Base-by-base conservation (phyloP, 2,113 vertebrate genomes). In the Dinomys branickii region DNA sequence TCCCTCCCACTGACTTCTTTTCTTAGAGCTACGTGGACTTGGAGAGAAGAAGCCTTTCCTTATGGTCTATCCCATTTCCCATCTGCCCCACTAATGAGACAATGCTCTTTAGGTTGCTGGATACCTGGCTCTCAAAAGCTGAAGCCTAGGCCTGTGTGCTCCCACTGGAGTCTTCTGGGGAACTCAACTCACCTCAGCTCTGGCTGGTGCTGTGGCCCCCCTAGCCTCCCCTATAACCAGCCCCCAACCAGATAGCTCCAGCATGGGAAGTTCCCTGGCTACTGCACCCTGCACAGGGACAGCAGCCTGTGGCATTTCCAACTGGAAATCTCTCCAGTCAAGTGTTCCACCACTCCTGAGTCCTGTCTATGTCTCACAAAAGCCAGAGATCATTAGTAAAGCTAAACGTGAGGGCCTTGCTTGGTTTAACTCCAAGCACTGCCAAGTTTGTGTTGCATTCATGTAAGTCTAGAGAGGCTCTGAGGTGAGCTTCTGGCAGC, bases 1-100 rank as follows among this genome's bases (percentile, higher is more conserved):
- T 82, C 54, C 35, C 88, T 94, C 58, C 47, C 78, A 59, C 83
- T 61, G 41, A 56, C 81, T 95, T 92, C 33, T 69, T 84, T 54
- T 92, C 47, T 86, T 65, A 85, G 30, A 35, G 3, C 12, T 77
- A 14, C 47, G 19, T 93, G 88, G 63, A 83, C 2, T n/a, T 44
- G 10, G 24, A 16, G 38, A 47, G 8, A 22, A 52, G 22, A 56
- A 58, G 52, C 24, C 38, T n/a, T 88, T 84, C 85, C 52, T 90
- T 22, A 1, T 4, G 0, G 50, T 88, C 38, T 63, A 1, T 69
- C 24, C 33, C 26, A 3, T 87, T 84, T 90, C 12, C 71, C 81
- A 69, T 30, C 24, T 83, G 12, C 33, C 90, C 10, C 10, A 11
- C 30, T 38, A 44, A 28, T 65, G 67, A 94, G 87, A 84, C 10